phyloP scores from a whole-genome alignment of 2,797 vertebrate genomes.

The Pseudomugil tenellus region DNA sequence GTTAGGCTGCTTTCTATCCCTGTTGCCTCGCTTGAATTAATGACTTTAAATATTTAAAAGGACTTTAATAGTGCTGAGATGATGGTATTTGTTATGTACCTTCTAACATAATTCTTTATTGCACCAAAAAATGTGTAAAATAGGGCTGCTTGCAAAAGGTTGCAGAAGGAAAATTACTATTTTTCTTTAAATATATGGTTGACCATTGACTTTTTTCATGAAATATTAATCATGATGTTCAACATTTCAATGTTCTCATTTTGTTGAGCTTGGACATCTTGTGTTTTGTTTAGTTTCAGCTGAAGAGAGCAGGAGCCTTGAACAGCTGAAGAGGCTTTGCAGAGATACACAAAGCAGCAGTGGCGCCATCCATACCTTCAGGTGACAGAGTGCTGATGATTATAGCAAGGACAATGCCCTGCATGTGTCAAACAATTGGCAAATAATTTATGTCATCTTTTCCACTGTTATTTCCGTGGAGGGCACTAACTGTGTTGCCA shows the following conservation, averaged over 20 bases:
- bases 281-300: slow-evolving; percentile 39
- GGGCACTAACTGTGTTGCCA: slow-evolving; percentile 93
- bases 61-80: slow-evolving; percentile 18
- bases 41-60: slow-evolving; percentile 43
- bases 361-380: slow-evolving; percentile 90
- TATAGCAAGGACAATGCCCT: slow-evolving; percentile 96
- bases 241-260: slow-evolving; percentile 33
- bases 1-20: slow-evolving; percentile 10
- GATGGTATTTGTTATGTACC: slow-evolving; percentile 7
- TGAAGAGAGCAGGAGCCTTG: slow-evolving; percentile 57
- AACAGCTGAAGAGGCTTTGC: slow-evolving; percentile 83
- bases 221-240: slow-evolving; percentile 31
- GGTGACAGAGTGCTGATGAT: slow-evolving; percentile 95
- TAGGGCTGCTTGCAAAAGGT: background rate
- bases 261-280: slow-evolving; percentile 28
- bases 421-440: slow-evolving; percentile 96
- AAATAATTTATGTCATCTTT: slow-evolving; percentile 99
- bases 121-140: background rate
- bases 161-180: background rate
- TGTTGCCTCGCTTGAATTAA: slow-evolving; percentile 31
- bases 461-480: slow-evolving; percentile 93
- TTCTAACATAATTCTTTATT: slow-evolving; percentile 10
- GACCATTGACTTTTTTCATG: background rate
- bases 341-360: slow-evolving; percentile 88
- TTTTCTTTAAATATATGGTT: slow-evolving; percentile 17